phyloP scores from a whole-genome alignment of 2,113 vertebrate genomes.

The Alligator sinensis region DNA sequence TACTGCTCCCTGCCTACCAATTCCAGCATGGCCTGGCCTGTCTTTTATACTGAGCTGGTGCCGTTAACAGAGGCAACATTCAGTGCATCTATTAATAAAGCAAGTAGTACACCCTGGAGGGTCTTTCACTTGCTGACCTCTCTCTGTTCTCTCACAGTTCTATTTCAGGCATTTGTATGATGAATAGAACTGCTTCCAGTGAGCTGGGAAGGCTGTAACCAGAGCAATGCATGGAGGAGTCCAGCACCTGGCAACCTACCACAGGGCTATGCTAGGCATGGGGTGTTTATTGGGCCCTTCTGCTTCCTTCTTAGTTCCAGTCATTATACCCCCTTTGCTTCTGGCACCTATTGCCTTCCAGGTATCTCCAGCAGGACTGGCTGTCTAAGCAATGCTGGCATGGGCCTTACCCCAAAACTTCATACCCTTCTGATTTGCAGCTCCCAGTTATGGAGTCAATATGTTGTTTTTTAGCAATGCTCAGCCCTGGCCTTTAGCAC shows the following conservation, averaged over 20 bases:
- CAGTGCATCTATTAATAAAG: not conserved
- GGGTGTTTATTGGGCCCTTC: not conserved
- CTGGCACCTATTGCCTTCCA: not conserved
- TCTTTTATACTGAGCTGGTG: not conserved
- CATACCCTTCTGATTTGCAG: not conserved
- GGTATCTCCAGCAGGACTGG: not conserved
- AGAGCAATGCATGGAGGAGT: not conserved
- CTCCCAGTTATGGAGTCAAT: not conserved
- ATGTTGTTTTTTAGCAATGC: not conserved
- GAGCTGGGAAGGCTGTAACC: not conserved
- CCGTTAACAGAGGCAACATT: not conserved
- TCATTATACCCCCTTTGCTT: not conserved
- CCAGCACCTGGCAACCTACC: not conserved
- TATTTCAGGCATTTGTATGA: too few relatives aligned
- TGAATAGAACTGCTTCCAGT: not conserved
- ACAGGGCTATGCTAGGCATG: not conserved
- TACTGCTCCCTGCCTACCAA: not conserved
- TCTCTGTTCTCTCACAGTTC: not conserved
- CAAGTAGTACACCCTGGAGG: not conserved
- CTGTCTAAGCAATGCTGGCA: not conserved
- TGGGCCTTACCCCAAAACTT: not conserved
- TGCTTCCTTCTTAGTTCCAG: not conserved
- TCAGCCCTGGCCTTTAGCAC: too few relatives aligned
- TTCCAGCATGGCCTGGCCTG: not conserved
- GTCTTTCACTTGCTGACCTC: not conserved